phyloP scores from a whole-genome alignment of 2,888 invertebrate genomes.

The Sepioteuthis lessoniana region DNA sequence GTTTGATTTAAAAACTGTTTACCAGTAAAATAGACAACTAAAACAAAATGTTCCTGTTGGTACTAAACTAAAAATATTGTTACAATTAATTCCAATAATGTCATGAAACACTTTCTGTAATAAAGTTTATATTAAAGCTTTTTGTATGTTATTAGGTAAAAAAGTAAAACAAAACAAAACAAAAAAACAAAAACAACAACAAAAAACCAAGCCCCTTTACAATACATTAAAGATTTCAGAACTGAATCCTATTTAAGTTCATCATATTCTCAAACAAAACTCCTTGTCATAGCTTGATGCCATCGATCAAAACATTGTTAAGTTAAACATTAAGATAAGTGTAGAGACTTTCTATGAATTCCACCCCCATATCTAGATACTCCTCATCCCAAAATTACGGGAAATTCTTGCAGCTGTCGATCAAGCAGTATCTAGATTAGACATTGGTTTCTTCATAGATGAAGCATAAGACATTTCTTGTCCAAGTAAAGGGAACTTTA shows the following conservation, averaged over 20 bases:
- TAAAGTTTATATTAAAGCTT: not conserved
- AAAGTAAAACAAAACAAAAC: too few species aligned
- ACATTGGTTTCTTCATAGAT: not conserved
- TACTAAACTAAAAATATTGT: too few species aligned
- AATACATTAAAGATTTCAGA: not conserved
- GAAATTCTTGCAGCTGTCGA: conserved; percentile 12
- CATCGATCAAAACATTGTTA: not conserved
- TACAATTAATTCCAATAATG: not conserved
- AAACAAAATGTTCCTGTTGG: too few species aligned
- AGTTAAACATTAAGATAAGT: not conserved
- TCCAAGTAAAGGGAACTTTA: not conserved
- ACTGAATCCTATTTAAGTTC: not conserved
- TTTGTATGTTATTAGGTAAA: not conserved
- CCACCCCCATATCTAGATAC: conserved; percentile 4
- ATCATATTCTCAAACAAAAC: not conserved
- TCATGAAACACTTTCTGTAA: not conserved
- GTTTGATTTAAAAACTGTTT: too few species aligned
- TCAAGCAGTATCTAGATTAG: not conserved
- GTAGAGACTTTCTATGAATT: not conserved
- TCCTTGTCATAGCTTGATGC: conserved; percentile 1
- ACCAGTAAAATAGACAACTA: too few species aligned
- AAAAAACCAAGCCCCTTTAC: not conserved
- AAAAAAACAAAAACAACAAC: too few species aligned
- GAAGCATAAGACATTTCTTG: not conserved
- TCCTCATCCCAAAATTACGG: conserved; percentile 21